Percentiles rank a stretch among this genome's conserved stretches.
Conservation (phyloP, 2,113 vertebrate genomes). For the Nibea albiflora region DNA sequence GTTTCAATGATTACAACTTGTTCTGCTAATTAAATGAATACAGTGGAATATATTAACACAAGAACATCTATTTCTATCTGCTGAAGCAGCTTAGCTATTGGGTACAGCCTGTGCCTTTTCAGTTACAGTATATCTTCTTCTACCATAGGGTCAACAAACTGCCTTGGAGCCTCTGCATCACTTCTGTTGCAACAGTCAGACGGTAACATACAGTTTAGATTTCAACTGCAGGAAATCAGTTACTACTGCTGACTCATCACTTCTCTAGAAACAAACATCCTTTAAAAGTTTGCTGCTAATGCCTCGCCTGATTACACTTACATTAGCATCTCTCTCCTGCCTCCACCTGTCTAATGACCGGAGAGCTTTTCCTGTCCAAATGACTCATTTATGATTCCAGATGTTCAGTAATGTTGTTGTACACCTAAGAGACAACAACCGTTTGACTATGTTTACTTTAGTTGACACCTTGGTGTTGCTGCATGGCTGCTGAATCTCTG, state of each 20-base stretch:
- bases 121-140: background rate
- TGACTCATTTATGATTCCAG: slow-evolving; percentile 2
- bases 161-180: background rate
- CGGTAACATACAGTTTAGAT: background rate
- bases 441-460: background rate
- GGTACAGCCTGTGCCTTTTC: background rate
- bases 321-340: slow-evolving; percentile 14
- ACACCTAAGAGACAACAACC: background rate
- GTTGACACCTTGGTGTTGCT: background rate
- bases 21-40: background rate
- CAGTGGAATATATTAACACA: background rate
- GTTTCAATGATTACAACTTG: background rate
- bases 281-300: background rate
- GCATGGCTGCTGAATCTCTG: background rate
- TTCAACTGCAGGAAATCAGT: slow-evolving; percentile 4
- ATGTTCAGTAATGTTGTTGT: background rate
- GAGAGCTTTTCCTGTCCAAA: background rate
- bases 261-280: background rate
- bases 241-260: slow-evolving; percentile 25
- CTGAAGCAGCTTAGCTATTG: background rate
- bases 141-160: background rate
- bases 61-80: background rate
- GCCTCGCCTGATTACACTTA: background rate
- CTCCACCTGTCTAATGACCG: background rate
- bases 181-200: too few relatives aligned